Evolutionary conservation across 2,888 invertebrate genomes (phyloP), one percentile per base, ranked within the genome.

Genomic region (Mamestra brassicae): DNA sequence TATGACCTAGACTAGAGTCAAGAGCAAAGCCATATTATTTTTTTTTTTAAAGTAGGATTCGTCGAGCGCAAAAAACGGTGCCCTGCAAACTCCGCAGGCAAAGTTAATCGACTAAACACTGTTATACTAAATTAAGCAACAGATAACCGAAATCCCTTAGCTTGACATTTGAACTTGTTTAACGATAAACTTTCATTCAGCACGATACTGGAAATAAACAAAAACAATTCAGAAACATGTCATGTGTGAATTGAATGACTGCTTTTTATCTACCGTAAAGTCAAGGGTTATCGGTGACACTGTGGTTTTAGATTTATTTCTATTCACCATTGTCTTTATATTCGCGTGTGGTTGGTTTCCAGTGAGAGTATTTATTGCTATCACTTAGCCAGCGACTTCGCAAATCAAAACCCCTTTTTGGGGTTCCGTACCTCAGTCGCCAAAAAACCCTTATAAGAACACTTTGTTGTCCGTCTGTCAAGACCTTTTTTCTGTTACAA

Each of bases 121-220:
- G 50, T 15, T 2, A 50, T 15, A 4, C 50, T 52, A 3, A 52
- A 52, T 2, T 17, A 1, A 6, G 17, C 6, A 6, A 11, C 11
- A 26, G 55, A 55, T 34, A 55, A 34, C 26, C 69, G 5, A 52
- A 64, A 42, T 64, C 52, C 26, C 26, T 26, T 7, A 11, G 10
- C 10, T 38, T 70, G 38, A 50, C 71, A 42, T 13, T 42, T 71
- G 70, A 69, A 47, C 57, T 57, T 38, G 26, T 17, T 13, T 5
- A 17, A 38, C 7, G 50, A 69, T 69, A 58, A 57, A 42, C 10
- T 58, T 58, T 15, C 17, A 58, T 34, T n/a, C 13, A 26, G 13
- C 15, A 11, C 2, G 26, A 58, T 26, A 50, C 26, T 38, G 5
- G 26, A 55, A 42, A 13, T 10, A 13, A 69, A 71, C 57, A 70